phyloP scores from a whole-genome alignment of 2,888 invertebrate species.

The Tetropium fuscum region DNA sequence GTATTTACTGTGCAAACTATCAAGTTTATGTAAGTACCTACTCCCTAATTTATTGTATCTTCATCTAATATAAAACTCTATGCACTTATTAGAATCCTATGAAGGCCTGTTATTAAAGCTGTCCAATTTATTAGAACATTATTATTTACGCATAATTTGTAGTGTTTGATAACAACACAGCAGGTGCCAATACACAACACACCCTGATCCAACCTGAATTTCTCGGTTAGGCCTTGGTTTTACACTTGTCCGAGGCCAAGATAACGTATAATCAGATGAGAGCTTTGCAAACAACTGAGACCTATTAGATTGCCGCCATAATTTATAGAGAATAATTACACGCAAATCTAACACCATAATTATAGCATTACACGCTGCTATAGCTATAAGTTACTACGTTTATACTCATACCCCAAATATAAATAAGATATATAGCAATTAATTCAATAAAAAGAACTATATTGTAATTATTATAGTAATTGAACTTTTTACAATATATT shows the following conservation, averaged over 20 bases:
- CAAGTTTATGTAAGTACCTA: too few species aligned
- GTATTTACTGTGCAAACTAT: too few species aligned
- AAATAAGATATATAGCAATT: not conserved
- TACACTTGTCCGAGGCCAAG: constrained; percentile 31
- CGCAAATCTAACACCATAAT: constrained; percentile 49
- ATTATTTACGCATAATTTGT: constrained; percentile 29
- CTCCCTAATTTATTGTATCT: too few species aligned
- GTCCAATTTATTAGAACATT: constrained; percentile 28
- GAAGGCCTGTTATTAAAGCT: too few species aligned
- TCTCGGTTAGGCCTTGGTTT: constrained; percentile 23
- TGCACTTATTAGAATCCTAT: too few species aligned
- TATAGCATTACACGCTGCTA: constrained; percentile 28
- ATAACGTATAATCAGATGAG: constrained; percentile 47
- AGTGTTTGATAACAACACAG: constrained; percentile 18
- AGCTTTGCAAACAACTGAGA: constrained; percentile 47
- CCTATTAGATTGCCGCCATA: constrained; percentile 40
- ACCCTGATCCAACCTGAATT: constrained; percentile 30
- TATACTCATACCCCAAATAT: constrained; percentile 9
- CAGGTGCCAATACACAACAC: constrained; percentile 39
- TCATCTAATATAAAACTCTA: too few species aligned
- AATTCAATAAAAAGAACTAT: too few species aligned
- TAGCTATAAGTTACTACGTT: constrained; percentile 3
- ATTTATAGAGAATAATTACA: constrained; percentile 49
- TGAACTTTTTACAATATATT: too few species aligned
- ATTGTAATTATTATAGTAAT: too few species aligned